Evolutionary conservation across 2,888 invertebrate species (phyloP).

Genomic region (Podotricha telesiphe): DNA sequence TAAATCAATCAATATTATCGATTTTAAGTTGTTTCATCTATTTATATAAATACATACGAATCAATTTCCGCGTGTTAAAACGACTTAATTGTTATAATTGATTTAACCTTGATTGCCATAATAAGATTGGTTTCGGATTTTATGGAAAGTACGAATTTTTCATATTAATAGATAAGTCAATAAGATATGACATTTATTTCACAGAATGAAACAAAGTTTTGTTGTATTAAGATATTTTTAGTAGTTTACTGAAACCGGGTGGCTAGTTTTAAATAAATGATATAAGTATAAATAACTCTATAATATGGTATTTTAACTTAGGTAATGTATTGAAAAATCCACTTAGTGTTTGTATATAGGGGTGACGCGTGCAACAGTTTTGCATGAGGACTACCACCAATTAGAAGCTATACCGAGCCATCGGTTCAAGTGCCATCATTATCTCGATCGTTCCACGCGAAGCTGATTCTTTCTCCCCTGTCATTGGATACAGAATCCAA

Average conservation of each 20-base stretch:
- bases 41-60: too few relatives aligned
- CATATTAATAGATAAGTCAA: not conserved
- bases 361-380: conserved; percentile 81
- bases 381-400: conserved; percentile 77
- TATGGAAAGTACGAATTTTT: conserved; percentile 5
- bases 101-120: not conserved
- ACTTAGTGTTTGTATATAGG: conserved; percentile 58
- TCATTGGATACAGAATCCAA: conserved; percentile 67
- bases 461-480: conserved; percentile 61
- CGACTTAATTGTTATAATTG: not conserved
- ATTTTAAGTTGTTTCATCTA: not conserved
- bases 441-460: conserved; percentile 65
- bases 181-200: too few relatives aligned
- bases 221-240: not conserved
- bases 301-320: conserved; percentile 18
- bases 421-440: conserved; percentile 81
- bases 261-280: not conserved
- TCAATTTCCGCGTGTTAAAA: not conserved
- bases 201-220: too few relatives aligned
- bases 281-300: not conserved
- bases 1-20: not conserved
- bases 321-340: conserved; percentile 41
- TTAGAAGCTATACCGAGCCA: conserved; percentile 80
- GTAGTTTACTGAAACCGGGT: not conserved
- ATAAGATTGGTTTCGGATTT: not conserved